Percentiles rank a stretch among this genome's conserved stretches.
Evolutionary conservation across 2,797 vertebrate genomes (phyloP).

Genomic region (Arrhamphus sclerolepis): DNA sequence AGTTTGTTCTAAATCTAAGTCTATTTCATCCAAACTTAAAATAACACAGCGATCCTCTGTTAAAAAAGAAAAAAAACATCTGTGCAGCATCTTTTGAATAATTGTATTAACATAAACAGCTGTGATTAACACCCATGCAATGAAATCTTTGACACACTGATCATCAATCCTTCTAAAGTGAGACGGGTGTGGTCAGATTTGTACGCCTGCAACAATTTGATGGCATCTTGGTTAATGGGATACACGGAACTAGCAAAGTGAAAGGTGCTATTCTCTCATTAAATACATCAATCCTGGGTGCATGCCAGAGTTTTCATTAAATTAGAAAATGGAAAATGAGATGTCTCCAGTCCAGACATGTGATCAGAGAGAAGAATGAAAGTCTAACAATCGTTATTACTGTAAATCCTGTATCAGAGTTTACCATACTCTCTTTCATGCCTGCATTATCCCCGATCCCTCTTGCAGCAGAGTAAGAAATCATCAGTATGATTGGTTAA

Average conservation of each 20-base stretch:
- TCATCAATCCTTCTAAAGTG: conserved; percentile 1
- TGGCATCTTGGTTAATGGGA: neutral
- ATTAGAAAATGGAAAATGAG: neutral
- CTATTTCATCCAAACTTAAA: no score
- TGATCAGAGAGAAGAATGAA: neutral
- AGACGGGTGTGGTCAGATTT: conserved; percentile 6
- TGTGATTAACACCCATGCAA: conserved; percentile 21
- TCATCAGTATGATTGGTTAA: conserved; percentile 32
- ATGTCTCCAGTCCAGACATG: no score
- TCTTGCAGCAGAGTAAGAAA: conserved; percentile 18
- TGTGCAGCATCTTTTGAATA: no score
- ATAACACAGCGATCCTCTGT: no score
- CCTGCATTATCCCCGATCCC: conserved; percentile 6
- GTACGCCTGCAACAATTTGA: neutral
- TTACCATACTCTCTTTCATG: neutral
- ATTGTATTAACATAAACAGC: no score
- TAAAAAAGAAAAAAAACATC: no score
- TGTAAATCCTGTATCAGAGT: neutral
- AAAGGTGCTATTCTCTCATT: no score
- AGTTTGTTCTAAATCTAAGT: no score
- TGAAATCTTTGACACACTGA: conserved; percentile 1
- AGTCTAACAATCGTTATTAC: neutral
- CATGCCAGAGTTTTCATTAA: neutral
- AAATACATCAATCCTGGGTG: no score
- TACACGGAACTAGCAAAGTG: no score